Evolutionary conservation across 2,113 vertebrate genomes (phyloP), one percentile per base, ranked within the genome.

Genomic region (Chinchilla lanigera): DNA sequence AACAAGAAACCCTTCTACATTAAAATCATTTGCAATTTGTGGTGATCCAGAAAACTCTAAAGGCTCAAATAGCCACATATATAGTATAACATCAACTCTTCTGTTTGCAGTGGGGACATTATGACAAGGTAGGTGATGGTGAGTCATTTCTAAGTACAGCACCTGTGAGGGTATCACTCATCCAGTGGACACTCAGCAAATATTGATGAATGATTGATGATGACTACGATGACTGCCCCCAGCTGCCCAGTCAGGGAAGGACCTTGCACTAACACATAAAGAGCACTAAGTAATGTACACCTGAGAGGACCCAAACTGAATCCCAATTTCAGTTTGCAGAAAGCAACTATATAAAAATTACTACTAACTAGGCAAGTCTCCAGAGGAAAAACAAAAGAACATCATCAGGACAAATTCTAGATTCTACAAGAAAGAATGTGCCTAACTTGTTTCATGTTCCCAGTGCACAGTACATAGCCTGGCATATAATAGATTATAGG

Each of bases 1-100:
- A 96, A 97, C 65, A 97, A 97, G 81, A 96, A 93, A 96, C 87
- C 90, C 78, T 97, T 97, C 96, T 97, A 90, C 98, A 97, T 94
- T 96, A 97, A 98, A 96, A 93, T 87, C 93, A 93, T 96, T 90
- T 97, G 61, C 93, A 96, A 94, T 86, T 80, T 93, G 89, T 69
- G 92, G 96, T 96, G 65, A 77, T 97, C 86, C 67, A 93, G 92
- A 95, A 94, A 92, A 44, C 56, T 93, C 86, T 60, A 84, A 96
- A 94, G 82, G 86, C 90, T 50, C 94, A 95, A 97, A 96, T 0
- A 94, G 95, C 89, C 83, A 90, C 73, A 84, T 50, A 90, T 80
- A 67, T 41, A 95, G 86, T 54, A 89, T 56, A 96, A 94, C 92
- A 95, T 95, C 86, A 95, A 84, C 63, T 86, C 89, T 89, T 96